These are phyloP conservation scores for Psephotus haematonotus DNA, from an alignment of 2,113 vertebrate genomes.

Conservation along the genomic window DNA sequence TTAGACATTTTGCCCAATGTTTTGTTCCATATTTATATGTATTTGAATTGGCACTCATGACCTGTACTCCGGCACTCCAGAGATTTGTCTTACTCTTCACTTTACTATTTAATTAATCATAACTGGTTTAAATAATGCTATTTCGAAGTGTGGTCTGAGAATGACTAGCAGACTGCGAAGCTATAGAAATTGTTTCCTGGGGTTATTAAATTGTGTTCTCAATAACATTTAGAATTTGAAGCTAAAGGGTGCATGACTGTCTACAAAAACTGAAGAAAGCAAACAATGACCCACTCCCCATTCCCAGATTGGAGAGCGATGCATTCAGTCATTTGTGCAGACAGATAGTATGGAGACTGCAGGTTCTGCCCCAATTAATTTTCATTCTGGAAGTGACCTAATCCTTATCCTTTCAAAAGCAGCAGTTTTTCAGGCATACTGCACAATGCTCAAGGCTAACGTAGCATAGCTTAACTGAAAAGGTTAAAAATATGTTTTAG, in stretches of 20 bases:
- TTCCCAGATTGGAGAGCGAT: background rate
- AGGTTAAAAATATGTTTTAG: slow-evolving; percentile 31
- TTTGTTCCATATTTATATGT: background rate
- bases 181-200: background rate
- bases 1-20: background rate
- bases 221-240: background rate
- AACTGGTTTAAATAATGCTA: background rate
- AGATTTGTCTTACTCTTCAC: background rate
- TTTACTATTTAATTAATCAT: background rate
- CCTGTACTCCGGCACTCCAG: background rate
- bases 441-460: background rate
- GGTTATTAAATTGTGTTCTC: background rate
- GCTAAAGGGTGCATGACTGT: background rate
- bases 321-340: background rate
- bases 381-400: background rate
- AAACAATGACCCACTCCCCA: background rate
- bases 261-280: background rate
- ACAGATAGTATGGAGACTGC: background rate
- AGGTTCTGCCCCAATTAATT: background rate
- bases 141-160: background rate
- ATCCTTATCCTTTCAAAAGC: background rate
- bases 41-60: background rate
- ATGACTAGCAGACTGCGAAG: background rate
- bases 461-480: background rate
- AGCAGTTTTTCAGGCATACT: background rate